phyloP scores from a whole-genome alignment of 2,113 vertebrate species.

The Cnemophilus loriae region DNA sequence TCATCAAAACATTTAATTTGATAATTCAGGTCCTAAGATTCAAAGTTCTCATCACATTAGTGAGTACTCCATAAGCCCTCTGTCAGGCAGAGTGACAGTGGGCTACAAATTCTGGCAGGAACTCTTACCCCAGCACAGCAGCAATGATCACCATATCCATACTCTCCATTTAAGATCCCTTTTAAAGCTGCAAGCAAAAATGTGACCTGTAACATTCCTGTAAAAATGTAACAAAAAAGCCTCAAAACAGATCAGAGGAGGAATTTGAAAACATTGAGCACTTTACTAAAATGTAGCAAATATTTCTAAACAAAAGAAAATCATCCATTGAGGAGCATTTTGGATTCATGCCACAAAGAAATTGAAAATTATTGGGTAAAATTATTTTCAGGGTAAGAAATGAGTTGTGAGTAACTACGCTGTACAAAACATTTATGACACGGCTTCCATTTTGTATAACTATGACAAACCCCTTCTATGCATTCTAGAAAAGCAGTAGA shows the following conservation, averaged over 20 bases:
- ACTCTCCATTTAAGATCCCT: not conserved
- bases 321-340: not conserved
- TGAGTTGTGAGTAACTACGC: not conserved
- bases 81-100: not conserved
- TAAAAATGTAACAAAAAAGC: not conserved
- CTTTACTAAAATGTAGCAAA: not conserved
- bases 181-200: not conserved
- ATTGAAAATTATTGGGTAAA: not conserved
- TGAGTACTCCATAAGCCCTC: not conserved
- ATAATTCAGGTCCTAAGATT: not conserved
- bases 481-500: not conserved
- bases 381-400: not conserved
- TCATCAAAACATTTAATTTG: not conserved
- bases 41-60: not conserved
- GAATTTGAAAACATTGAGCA: not conserved
- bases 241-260: not conserved
- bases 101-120: not conserved
- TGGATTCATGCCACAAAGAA: not conserved
- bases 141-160: not conserved
- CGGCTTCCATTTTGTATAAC: not conserved
- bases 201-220: not conserved
- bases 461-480: not conserved
- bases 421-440: not conserved
- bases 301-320: not conserved
- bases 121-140: not conserved